These are phyloP conservation scores for Nebria brevicollis DNA, from an alignment of 2,888 invertebrate genomes.

Conservation along the genomic window DNA sequence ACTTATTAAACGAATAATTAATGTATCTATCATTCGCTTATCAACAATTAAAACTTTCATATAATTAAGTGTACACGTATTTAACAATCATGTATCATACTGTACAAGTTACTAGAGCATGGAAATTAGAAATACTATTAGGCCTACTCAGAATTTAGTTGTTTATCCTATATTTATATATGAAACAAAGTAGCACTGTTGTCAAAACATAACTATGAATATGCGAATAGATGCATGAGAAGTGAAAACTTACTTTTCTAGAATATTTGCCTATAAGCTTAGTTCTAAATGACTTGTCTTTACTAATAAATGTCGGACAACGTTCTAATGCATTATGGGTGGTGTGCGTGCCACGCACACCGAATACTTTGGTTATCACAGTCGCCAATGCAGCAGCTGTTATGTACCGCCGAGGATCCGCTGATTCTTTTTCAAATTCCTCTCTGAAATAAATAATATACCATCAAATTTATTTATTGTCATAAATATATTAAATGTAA, in stretches of 20 bases:
- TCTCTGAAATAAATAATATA: constrained; percentile 60
- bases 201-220: too few relatives aligned
- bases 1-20: constrained; percentile 8
- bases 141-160: too few relatives aligned
- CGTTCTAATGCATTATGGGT: constrained; percentile 73
- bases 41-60: too few relatives aligned
- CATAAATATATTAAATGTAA: neutral
- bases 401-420: constrained; percentile 72
- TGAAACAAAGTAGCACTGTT: too few relatives aligned
- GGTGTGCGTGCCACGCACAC: constrained; percentile 70
- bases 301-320: constrained; percentile 85
- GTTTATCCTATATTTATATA: too few relatives aligned
- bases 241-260: constrained; percentile 66
- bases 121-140: too few relatives aligned
- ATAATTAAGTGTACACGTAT: too few relatives aligned
- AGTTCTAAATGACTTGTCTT: constrained; percentile 80
- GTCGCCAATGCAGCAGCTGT: constrained; percentile 83
- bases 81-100: too few relatives aligned
- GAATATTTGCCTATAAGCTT: constrained; percentile 73
- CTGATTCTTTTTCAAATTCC: constrained; percentile 71
- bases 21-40: neutral
- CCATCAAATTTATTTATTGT: constrained; percentile 47
- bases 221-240: constrained; percentile 3
- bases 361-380: constrained; percentile 80
- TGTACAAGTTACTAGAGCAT: too few relatives aligned